Evolutionary conservation across 2,113 vertebrate species (phyloP), one percentile per base, ranked within the genome.

Genomic region (Prunella himalayana): DNA sequence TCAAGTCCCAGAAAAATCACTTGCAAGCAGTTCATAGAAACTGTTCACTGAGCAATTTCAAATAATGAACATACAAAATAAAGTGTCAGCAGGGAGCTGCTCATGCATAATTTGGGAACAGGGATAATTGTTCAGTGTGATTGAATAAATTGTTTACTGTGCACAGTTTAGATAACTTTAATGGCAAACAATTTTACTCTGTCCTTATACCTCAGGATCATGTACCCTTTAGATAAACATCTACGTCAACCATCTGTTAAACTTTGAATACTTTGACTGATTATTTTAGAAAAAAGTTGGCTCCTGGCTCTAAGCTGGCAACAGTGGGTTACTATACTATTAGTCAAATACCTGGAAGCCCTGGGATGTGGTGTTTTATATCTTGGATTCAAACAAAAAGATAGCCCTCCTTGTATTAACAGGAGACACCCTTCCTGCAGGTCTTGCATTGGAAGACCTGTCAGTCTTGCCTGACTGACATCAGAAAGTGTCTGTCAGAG

Each of bases 71-170:
- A 41, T n/a, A 41, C 49, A 75, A 88, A 91, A 88, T 47, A 91
- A 70, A 82, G 30, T 64, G 87, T 85, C 94, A 90, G 64, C 82
- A 94, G 82, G 75, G 86, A 91, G n/a, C 33, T 42, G 84, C 69
- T 95, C 82, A 19, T 4, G 3, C 27, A 31, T 77, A 47, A 86
- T 72, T 88, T 7, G 8, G 81, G 53, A 94, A 57, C 51, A 57
- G 41, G 28, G 45, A 76, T 89, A 91, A 88, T 44, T 83, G 86
- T 86, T 63, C 68, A n/a, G 25, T 45, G 56, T 59, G 84, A 84
- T 15, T 49, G 69, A 81, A 89, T 85, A 94, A 82, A 87, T 72
- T 82, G 77, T 89, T 92, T 89, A 84, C 57, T 57, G 57, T 4
- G 3, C 33, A 41, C 13, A 33, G 57, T 82, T 89, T 76, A 64